Evolutionary conservation across 2,113 vertebrate genomes (phyloP), one percentile per base, ranked within the genome.

Genomic region (Dunckerocampus dactyliophorus): DNA sequence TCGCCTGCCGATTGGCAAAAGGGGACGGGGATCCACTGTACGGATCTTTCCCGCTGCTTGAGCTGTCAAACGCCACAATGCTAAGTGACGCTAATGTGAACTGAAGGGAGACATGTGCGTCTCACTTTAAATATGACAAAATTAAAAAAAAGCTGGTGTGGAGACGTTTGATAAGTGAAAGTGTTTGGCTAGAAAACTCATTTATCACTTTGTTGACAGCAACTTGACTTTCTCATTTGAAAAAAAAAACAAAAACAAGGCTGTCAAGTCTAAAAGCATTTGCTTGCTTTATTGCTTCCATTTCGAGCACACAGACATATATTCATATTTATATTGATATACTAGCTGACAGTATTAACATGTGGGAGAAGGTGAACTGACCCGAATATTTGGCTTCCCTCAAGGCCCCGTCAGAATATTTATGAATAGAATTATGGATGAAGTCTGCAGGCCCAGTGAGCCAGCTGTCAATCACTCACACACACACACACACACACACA

Each of bases 381-480:
- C 54, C 54, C 47, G 49, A 71, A 45, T 59, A 67, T 56, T 62
- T 69, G 42, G 68, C 67, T 80, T 68, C 77, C 52, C 63, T 71
- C 61, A 46, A 57, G 66, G 77, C 66, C 28, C 10, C 46, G 64
- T 72, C 62, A 77, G 76, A 77, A 82, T 83, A 82, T 80, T 56
- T 56, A 56, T 56, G 54, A 56, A 56, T 21, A 56, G 34, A 56
- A 42, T 56, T 56, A 42, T 21, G 71, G 45, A 81, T 72, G 80
- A 42, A 43, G 59, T 62, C 74, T 61, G 57, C 13, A 4, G 62
- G 69, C 51, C 72, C 65, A 13, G 82, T 71, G 71, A 71, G 74
- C 82, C 77, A 71, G 47, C 74, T 72, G 76, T 76, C 81, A 78
- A 57, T 77, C 72, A 71, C 12, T 42, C 54, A 39, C 47, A 3